Evolutionary conservation across 2,888 invertebrate genomes (phyloP).

Genomic region (Podotricha telesiphe): DNA sequence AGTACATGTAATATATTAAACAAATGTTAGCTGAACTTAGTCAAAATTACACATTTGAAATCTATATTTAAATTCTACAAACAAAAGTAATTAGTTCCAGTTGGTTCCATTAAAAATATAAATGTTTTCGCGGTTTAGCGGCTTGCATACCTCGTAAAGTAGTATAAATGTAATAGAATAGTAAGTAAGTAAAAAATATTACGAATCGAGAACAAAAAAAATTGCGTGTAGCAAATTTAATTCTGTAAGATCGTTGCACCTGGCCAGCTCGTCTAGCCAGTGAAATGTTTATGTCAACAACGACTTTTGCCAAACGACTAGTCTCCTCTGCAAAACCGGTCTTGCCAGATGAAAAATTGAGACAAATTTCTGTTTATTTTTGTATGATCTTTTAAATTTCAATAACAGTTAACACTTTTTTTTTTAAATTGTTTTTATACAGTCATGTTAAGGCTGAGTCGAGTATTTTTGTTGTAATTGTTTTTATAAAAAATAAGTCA

Average conservation of each 20-base stretch:
- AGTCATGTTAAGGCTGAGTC: not conserved
- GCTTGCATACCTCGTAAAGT: not conserved
- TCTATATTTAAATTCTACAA: too few species aligned
- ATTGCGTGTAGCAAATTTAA: constrained; percentile 30
- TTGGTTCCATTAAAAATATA: too few species aligned
- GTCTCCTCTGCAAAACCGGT: constrained; percentile 30
- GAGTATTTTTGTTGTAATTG: not conserved
- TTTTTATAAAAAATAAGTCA: not conserved
- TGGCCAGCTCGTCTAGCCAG: constrained; percentile 42
- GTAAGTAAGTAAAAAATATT: not conserved
- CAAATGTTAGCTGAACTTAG: not conserved
- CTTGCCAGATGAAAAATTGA: constrained; percentile 6
- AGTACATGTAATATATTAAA: not conserved
- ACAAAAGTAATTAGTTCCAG: too few species aligned
- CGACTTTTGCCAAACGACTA: constrained; percentile 48
- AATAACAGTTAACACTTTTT: not conserved
- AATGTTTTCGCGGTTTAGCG: too few species aligned
- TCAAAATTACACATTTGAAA: not conserved
- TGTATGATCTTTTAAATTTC: not conserved
- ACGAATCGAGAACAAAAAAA: not conserved
- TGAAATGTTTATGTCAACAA: constrained; percentile 53
- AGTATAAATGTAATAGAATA: not conserved
- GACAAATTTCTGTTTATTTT: not conserved
- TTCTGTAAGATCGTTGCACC: constrained; percentile 47
- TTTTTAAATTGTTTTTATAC: not conserved